phyloP scores from a whole-genome alignment of 2,888 invertebrate species.

The Archips xylosteana region DNA sequence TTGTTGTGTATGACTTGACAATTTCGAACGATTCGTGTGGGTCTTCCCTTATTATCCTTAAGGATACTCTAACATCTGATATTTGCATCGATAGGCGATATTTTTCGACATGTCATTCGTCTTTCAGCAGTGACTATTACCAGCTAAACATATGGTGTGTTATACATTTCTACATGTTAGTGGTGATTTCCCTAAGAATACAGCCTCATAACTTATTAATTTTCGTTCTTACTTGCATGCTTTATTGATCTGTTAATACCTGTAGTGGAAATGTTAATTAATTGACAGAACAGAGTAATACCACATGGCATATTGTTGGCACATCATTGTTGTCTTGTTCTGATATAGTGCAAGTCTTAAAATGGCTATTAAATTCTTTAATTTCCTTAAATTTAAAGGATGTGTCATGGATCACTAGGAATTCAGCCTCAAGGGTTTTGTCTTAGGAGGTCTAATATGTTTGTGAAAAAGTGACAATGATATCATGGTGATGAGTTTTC shows the following conservation, averaged over 20 bases:
- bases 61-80: background rate
- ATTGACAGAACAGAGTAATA: constrained; percentile 5
- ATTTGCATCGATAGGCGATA: constrained; percentile 7
- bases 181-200: constrained; percentile 21
- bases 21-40: constrained; percentile 42
- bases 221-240: constrained; percentile 3
- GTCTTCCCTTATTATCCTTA: constrained; percentile 4
- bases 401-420: background rate
- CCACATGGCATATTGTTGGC: constrained; percentile 24
- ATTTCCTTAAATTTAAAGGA: background rate
- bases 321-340: constrained; percentile 3
- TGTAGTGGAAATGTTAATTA: background rate
- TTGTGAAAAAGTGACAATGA: background rate
- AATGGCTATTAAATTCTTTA: background rate
- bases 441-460: background rate
- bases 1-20: constrained; percentile 44
- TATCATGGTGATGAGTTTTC: background rate
- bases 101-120: constrained; percentile 13
- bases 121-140: constrained; percentile 4
- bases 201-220: constrained; percentile 33
- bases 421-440: background rate
- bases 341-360: background rate
- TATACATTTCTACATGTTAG: constrained; percentile 32
- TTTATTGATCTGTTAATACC: constrained; percentile 35
- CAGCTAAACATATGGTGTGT: constrained; percentile 36